Base-by-base conservation (phyloP, 2,113 vertebrate genomes). In the Pseudorhombus dupliciocellatus region DNA sequence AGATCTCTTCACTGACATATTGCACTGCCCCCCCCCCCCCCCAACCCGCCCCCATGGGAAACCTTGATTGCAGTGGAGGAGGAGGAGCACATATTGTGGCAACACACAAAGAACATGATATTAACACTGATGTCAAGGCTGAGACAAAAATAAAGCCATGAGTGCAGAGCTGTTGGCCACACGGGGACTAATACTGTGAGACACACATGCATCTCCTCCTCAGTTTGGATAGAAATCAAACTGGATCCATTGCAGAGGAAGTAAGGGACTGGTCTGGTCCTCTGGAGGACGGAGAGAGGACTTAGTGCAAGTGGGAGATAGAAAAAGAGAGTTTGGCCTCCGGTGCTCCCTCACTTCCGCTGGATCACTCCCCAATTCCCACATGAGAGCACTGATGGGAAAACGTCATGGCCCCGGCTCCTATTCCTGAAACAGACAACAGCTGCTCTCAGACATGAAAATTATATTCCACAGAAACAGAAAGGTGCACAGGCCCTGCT, bases 391-490 rank as follows among this genome's bases (percentile, higher is more conserved):
- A 24, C 46, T 30, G 20, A 14, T 24, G 44, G 62, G 60, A 58
- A 58, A 22, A 46, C 83, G 57, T 80, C 42, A 31, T 1, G 54
- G 69, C 55, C 58, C 34, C 4, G 50, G 37, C 44, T 80, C 66
- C 40, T 56, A 63, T 31, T 18, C 73, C 87, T 88, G 82, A 42
- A 90, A 87, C 34, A 66, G 12, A 77, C 0, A 10, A 15, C 52
- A 71, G 34, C 50, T 48, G 25, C 7, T 51, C 6, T 67, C 40
- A 84, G 5, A 70, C 28, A 66, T 48, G 2, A 10, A 37, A 37
- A 10, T 37, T 10, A 37, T 37, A 37, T 28, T 5, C 2, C 26
- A 28, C 11, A 37, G 15, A 46, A 15, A 46, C 42, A 46, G 42
- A 20, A 20, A 18, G 42, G 15, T 15, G 14, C 42, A 46, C 42